Percentiles rank a stretch among this genome's conserved stretches.
phyloP scores from a whole-genome alignment of 1,140 invertebrate genomes.

The Diorhabda carinulata region DNA sequence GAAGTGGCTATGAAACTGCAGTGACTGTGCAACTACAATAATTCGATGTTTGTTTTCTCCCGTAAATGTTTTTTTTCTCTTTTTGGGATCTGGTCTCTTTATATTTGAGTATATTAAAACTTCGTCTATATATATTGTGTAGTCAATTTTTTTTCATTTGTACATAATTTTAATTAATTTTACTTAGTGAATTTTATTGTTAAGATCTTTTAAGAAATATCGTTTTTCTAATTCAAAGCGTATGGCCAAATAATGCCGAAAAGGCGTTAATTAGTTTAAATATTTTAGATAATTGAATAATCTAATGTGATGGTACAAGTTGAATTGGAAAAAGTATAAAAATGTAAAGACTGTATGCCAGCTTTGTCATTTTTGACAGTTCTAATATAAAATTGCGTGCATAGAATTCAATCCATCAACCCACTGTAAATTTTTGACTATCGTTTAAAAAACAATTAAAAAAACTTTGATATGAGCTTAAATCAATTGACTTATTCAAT shows the following conservation, averaged over 20 bases:
- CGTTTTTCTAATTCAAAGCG: background rate
- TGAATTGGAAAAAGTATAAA: constrained; percentile 12
- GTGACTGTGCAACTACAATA: too few relatives aligned
- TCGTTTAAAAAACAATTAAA: too few relatives aligned
- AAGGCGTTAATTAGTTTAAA: background rate
- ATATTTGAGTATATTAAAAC: constrained; percentile 25
- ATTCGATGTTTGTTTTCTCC: too few relatives aligned
- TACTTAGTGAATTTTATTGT: constrained; percentile 30
- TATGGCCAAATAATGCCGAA: background rate
- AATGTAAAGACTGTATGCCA: constrained; percentile 6
- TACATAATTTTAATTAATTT: constrained; percentile 22
- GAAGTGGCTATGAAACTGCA: too few relatives aligned
- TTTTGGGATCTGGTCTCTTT: constrained; percentile 10
- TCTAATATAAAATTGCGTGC: background rate
- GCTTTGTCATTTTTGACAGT: background rate
- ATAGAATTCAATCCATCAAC: background rate
- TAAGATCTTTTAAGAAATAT: constrained; percentile 16
- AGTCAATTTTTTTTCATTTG: constrained; percentile 30
- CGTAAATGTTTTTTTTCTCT: background rate
- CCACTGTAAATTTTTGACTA: too few relatives aligned
- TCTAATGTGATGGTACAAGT: background rate
- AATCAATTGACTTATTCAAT: background rate
- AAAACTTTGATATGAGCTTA: too few relatives aligned
- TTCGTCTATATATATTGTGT: constrained; percentile 18
- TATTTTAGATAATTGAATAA: background rate